Base-by-base conservation (phyloP, 2,797 vertebrate genomes). In the Enteromius fasciolatus region DNA sequence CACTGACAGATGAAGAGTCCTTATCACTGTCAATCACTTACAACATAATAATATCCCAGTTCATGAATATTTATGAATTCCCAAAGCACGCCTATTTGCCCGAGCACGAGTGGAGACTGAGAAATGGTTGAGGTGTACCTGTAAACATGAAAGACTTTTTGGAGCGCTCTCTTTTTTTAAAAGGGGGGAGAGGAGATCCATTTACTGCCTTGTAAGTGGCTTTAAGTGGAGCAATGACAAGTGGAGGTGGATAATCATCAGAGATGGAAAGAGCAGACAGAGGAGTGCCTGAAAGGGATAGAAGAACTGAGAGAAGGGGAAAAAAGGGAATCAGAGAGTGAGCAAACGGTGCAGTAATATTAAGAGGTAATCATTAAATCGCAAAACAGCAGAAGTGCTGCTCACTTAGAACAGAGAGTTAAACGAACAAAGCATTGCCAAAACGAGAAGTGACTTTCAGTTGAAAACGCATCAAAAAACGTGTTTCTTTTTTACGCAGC, bases 21-120 rank as follows among this genome's bases (percentile, higher is more conserved):
- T 84, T 78, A 39, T 18, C 8, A 61, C 85, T 87, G 88, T 85
- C 87, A 90, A 89, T 90, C 90, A 89, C 74, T 76, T 72, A 61
- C 77, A 20, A 79, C 89, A 89, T 90, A 87, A 90, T 89, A 82
- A 87, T 83, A 87, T 87, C 86, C 84, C 81, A 77, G 72, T 72
- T 86, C 41, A 86, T 92, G 88, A 87, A 91, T 93, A 92, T 92
- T 89, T 85, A 93, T 86, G 82, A 88, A 84, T 25, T 52, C 72
- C 74, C 81, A 0, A 52, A 57, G 72, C 11, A 78, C 6, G n/a
- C 25, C 61, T 79, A 66, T 61, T 80, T 79, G 80, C 69, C 36
- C 9, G 17, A 23, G 17, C 72, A 54, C 5, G 18, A 67, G 61
- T 77, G 46, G 61, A 78, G 61, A 63, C 31, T 23, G 54, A 63